Conservation (phyloP, 2,797 vertebrate genomes). For the Podargus strigoides region DNA sequence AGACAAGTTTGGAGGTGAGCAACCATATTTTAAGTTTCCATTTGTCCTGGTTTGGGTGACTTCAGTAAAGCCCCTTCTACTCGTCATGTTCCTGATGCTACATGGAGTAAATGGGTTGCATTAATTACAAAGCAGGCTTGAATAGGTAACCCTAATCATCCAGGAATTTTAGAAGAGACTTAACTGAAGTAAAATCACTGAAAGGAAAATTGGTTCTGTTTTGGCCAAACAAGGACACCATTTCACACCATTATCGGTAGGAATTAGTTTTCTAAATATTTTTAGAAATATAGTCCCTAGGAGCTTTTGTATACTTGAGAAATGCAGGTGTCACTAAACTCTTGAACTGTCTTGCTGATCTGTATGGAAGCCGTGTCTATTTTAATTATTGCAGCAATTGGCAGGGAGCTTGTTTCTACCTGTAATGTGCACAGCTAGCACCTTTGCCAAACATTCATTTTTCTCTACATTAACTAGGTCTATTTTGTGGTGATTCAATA, state of each 20-base stretch:
- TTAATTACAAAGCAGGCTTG: too few species aligned
- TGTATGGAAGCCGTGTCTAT: neutral
- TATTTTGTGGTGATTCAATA: constrained; percentile 15
- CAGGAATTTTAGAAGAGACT: too few species aligned
- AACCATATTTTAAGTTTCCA: neutral
- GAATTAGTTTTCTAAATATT: neutral
- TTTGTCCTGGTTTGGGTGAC: too few species aligned
- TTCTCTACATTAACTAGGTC: neutral
- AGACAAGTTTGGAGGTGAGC: neutral
- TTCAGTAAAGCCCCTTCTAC: too few species aligned
- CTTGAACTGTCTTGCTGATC: neutral
- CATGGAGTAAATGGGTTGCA: too few species aligned
- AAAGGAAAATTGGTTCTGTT: too few species aligned
- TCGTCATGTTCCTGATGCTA: too few species aligned
- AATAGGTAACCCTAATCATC: too few species aligned
- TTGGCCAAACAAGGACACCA: too few species aligned
- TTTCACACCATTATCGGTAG: neutral
- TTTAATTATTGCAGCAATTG: neutral
- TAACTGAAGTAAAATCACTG: too few species aligned
- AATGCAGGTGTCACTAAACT: neutral
- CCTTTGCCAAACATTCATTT: neutral
- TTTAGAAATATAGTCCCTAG: neutral
- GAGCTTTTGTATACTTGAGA: neutral
- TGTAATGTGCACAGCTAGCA: neutral
- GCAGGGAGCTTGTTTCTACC: neutral